A percentile compares a stretch with the other conserved stretches of the same genome.
Conservation (phyloP, 2,888 invertebrate species). For the Meandrusa payeni region DNA sequence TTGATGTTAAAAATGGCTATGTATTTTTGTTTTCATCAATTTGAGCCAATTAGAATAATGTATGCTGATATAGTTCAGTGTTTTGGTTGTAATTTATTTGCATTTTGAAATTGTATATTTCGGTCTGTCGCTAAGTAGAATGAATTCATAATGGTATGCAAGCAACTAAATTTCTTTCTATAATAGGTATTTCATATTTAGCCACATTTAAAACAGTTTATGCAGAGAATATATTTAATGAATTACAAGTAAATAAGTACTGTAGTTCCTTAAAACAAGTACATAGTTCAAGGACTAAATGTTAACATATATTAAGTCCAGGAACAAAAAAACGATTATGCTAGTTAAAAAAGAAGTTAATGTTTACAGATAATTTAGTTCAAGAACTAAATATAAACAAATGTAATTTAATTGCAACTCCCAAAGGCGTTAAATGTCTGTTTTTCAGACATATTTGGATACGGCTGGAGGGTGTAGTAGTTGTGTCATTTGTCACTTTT, state of each 20-base stretch:
- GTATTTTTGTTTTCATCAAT: constrained; percentile 52
- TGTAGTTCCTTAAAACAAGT: too few relatives aligned
- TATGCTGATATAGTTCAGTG: constrained; percentile 24
- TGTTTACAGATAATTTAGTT: too few relatives aligned
- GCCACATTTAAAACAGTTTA: constrained; percentile 1
- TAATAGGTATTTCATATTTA: constrained; percentile 1
- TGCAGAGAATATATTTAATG: too few relatives aligned
- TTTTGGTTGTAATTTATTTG: constrained; percentile 21
- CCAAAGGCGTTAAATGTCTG: background rate
- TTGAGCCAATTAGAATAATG: constrained; percentile 32
- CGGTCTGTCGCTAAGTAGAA: constrained; percentile 25
- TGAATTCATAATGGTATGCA: constrained; percentile 16
- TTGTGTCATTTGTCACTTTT: background rate
- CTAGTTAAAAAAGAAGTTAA: too few relatives aligned
- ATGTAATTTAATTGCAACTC: background rate
- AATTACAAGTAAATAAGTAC: constrained; percentile 28
- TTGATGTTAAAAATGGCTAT: constrained; percentile 46
- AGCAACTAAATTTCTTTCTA: constrained; percentile 15
- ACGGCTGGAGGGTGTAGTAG: background rate
- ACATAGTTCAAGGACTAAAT: constrained; percentile 51
- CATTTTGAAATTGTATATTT: constrained; percentile 24
- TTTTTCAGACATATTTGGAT: background rate
- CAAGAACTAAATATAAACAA: constrained; percentile 1
- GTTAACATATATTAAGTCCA: constrained; percentile 72
- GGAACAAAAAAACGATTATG: too few relatives aligned